Evolutionary conservation across 2,797 vertebrate species (phyloP).

Genomic region (Caiman crocodilus): DNA sequence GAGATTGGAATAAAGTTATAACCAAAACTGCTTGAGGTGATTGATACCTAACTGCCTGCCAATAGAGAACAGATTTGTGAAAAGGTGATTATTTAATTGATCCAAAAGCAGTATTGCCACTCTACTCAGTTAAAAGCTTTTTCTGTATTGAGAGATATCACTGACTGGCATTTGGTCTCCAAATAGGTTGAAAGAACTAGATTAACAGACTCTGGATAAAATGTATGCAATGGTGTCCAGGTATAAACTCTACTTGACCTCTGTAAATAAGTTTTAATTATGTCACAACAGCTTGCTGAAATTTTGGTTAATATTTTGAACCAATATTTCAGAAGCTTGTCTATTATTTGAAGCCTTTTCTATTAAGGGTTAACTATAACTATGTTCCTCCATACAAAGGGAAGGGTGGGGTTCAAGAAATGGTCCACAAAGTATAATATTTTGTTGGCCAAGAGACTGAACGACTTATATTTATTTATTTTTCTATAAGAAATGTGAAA

Average conservation of each 20-base stretch:
- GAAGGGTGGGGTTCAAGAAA: not conserved
- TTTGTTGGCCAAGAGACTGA: not conserved
- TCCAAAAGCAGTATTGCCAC: not conserved
- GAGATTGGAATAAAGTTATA: not conserved
- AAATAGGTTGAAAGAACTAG: not conserved
- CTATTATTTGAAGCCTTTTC: not conserved
- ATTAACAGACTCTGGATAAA: fast-evolving
- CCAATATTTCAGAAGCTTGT: not conserved
- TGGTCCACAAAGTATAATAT: not conserved
- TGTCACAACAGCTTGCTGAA: not conserved
- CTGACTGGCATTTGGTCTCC: not conserved
- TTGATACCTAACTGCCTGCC: not conserved
- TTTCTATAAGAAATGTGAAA: not conserved
- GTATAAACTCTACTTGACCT: not conserved
- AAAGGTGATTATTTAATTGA: not conserved
- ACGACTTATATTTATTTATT: too few relatives aligned
- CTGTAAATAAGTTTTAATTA: not conserved
- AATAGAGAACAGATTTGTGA: not conserved
- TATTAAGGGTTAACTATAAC: not conserved
- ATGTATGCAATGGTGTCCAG: not conserved
- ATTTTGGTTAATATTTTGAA: not conserved
- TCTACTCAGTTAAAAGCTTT: not conserved
- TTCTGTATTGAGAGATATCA: not conserved
- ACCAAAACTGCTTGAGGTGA: not conserved
- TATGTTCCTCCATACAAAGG: not conserved